Conservation (phyloP, 2,888 invertebrate genomes). For the Drosophila peninsularis region DNA sequence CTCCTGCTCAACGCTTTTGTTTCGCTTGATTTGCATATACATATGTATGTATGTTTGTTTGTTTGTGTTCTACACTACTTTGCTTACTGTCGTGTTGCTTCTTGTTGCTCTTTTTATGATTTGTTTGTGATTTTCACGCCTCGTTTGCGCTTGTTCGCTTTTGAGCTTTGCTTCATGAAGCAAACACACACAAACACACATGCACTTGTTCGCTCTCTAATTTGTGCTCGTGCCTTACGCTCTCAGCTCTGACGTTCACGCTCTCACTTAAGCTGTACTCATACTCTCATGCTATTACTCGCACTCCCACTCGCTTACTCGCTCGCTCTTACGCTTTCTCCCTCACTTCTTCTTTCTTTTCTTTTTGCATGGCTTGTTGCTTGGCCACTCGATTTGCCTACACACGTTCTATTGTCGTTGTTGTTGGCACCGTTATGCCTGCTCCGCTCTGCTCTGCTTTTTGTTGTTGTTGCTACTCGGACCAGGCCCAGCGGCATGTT, state of each 20-base stretch:
- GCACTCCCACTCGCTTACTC: not conserved
- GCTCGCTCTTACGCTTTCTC: constrained; percentile 12
- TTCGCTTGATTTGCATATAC: constrained; percentile 71
- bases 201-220: constrained; percentile 18
- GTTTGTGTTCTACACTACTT: constrained; percentile 28
- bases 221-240: constrained; percentile 4
- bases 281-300: constrained; percentile 7
- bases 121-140: constrained; percentile 79
- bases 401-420: constrained; percentile 19
- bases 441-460: not conserved
- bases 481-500: constrained; percentile 58
- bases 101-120: constrained; percentile 79
- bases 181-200: constrained; percentile 9
- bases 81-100: constrained; percentile 25
- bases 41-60: constrained; percentile 6
- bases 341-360: constrained; percentile 11
- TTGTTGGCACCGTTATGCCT: constrained; percentile 18
- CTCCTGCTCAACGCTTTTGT: constrained; percentile 36
- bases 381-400: constrained; percentile 26
- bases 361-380: constrained; percentile 36
- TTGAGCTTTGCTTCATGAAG: constrained; percentile 47
- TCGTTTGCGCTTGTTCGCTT: constrained; percentile 65
- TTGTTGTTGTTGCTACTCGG: constrained; percentile 16
- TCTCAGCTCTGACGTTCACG: constrained; percentile 8
- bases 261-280: constrained; percentile 5